Percentiles rank a stretch among this genome's conserved stretches.
These are phyloP conservation scores for Brachyptera risi DNA, from an alignment of 2,888 invertebrate genomes.

Conservation along the genomic window DNA sequence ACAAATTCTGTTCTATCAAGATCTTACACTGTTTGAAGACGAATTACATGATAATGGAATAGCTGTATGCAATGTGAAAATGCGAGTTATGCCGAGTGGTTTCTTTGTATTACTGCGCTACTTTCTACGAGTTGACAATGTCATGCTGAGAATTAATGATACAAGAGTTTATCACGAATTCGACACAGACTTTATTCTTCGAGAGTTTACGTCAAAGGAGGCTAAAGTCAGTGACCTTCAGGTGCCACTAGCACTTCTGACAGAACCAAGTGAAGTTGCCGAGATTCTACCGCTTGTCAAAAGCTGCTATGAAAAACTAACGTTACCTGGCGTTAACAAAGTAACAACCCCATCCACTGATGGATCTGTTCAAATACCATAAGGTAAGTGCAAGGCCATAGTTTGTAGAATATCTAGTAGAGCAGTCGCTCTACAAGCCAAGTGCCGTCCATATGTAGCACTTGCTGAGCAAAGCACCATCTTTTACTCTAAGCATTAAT, in stretches of 20 bases:
- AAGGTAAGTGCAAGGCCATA: background rate
- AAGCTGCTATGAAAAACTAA: conserved; percentile 47
- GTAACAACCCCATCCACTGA: background rate
- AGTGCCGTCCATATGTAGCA: too few species aligned
- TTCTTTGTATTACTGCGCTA: conserved; percentile 88
- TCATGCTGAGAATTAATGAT: conserved; percentile 82
- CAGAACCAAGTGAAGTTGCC: conserved; percentile 64
- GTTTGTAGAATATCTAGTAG: too few species aligned
- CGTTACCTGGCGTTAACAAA: conserved; percentile 34
- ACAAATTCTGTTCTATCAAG: conserved; percentile 90
- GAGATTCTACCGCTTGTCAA: conserved; percentile 58
- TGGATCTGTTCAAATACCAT: background rate
- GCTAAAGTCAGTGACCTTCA: conserved; percentile 64
- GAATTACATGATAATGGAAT: conserved; percentile 97
- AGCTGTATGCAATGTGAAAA: conserved; percentile 85
- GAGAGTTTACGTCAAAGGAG: conserved; percentile 80
- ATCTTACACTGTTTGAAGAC: conserved; percentile 93
- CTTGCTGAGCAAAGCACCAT: too few species aligned
- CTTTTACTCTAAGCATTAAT: too few species aligned
- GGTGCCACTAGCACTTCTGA: conserved; percentile 57
- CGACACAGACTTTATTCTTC: conserved; percentile 69
- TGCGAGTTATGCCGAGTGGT: conserved; percentile 95
- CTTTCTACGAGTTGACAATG: conserved; percentile 92
- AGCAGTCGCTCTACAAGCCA: too few species aligned
- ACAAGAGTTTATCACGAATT: conserved; percentile 81